Percentiles rank a stretch among this genome's conserved stretches.
phyloP scores from a whole-genome alignment of 2,113 vertebrate genomes.

The Hypanus sabinus region DNA sequence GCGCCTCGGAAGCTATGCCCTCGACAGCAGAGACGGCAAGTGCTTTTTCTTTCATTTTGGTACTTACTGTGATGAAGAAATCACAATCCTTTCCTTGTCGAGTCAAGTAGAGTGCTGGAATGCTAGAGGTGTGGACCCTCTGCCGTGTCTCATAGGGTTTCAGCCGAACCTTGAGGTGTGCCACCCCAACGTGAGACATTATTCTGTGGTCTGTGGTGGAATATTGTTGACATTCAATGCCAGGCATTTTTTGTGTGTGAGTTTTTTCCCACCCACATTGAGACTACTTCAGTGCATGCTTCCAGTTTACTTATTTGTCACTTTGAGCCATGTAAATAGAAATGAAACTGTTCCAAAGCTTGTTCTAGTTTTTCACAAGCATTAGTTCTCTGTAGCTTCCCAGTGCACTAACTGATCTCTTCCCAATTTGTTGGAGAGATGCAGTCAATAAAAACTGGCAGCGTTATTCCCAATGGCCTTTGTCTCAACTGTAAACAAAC shows the following conservation, averaged over 20 bases:
- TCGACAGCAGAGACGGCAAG: constrained; percentile 66
- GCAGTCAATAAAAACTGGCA: background rate
- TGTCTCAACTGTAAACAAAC: background rate
- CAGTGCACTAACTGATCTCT: background rate
- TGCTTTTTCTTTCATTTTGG: too few species aligned
- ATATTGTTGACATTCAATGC: background rate
- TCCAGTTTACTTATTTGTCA: background rate
- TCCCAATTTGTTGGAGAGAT: background rate
- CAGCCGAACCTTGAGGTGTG: background rate
- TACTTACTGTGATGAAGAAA: background rate
- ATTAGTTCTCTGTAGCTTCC: background rate
- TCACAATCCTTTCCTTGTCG: background rate
- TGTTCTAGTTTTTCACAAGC: too few species aligned
- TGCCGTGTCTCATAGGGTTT: background rate
- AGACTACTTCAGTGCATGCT: background rate
- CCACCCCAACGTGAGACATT: background rate
- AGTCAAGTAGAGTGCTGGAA: background rate
- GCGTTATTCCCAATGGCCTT: background rate
- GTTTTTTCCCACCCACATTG: background rate
- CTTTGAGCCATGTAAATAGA: background rate
- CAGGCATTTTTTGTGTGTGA: background rate
- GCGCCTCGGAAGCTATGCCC: constrained; percentile 71
- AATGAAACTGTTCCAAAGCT: background rate
- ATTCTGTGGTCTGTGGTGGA: background rate
- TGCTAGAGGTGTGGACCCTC: background rate